Conservation (phyloP, 2,888 invertebrate genomes). For the Emmelina monodactyla region DNA sequence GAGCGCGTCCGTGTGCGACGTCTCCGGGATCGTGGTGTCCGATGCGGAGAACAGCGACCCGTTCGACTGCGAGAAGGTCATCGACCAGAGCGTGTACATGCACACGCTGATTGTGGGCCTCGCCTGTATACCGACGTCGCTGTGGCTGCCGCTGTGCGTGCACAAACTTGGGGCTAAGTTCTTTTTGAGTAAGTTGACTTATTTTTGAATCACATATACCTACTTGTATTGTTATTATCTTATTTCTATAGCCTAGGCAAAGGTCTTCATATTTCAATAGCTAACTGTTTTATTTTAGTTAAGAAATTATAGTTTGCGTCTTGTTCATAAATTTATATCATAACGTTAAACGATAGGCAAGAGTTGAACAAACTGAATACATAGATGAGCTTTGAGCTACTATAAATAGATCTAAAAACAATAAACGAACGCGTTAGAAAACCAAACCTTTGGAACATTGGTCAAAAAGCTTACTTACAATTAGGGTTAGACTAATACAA, state of each 20-base stretch:
- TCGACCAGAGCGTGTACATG: slow-evolving; percentile 73
- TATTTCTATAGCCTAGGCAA: neutral
- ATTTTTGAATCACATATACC: too few relatives aligned
- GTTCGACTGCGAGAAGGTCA: slow-evolving; percentile 69
- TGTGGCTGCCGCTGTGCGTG: slow-evolving; percentile 80
- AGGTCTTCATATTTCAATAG: neutral
- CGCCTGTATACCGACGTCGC: slow-evolving; percentile 81
- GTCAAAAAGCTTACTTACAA: too few relatives aligned
- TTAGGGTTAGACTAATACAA: too few relatives aligned
- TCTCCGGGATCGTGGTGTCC: slow-evolving; percentile 70
- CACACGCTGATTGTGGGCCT: slow-evolving; percentile 82
- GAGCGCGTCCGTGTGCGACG: slow-evolving; percentile 79
- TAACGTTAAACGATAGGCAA: too few relatives aligned
- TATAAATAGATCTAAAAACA: too few relatives aligned
- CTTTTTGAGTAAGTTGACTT: slow-evolving; percentile 80
- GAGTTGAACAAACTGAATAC: too few relatives aligned
- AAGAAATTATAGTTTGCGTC: too few relatives aligned
- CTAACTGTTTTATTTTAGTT: too few relatives aligned
- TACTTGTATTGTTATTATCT: neutral
- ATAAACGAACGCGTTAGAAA: too few relatives aligned
- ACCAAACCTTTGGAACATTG: too few relatives aligned
- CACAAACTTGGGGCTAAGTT: slow-evolving; percentile 83
- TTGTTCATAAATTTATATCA: too few relatives aligned
- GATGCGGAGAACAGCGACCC: slow-evolving; percentile 47
- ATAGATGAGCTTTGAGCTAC: too few relatives aligned